A percentile compares a stretch with the other conserved stretches of the same genome.
phyloP scores from a whole-genome alignment of 1,140 invertebrate genomes.

The Parapsyche elsis region DNA sequence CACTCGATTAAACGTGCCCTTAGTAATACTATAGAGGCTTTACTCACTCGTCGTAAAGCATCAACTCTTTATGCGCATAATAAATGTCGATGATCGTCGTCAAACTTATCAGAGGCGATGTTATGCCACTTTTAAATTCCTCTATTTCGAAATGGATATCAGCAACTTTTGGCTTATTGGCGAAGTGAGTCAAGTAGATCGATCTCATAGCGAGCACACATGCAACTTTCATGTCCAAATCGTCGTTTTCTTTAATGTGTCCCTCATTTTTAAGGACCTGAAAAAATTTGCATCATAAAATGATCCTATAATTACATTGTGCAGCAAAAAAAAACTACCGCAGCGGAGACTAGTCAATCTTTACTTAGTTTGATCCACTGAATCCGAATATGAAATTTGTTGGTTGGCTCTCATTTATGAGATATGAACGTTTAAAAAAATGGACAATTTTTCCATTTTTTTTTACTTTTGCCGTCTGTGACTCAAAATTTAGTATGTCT shows the following conservation, averaged over 20 bases:
- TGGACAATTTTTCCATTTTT: neutral
- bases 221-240: constrained; percentile 42
- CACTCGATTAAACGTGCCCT: constrained; percentile 11
- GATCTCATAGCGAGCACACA: constrained; percentile 44
- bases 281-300: neutral
- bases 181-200: constrained; percentile 40
- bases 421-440: neutral
- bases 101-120: constrained; percentile 41
- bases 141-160: constrained; percentile 38
- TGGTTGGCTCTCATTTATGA: no score
- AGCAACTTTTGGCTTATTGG: neutral
- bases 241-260: constrained; percentile 8
- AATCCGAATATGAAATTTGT: no score
- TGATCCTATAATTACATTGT: no score
- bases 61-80: constrained; percentile 49
- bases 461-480: neutral
- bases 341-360: no score
- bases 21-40: no score
- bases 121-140: constrained; percentile 41
- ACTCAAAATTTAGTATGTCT: no score
- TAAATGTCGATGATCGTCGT: constrained; percentile 51
- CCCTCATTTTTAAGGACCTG: constrained; percentile 4
- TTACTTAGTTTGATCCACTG: no score
- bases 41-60: constrained; percentile 53
- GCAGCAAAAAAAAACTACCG: no score